These are phyloP conservation scores for Glaucomys volans DNA, from an alignment of 2,113 vertebrate species.

Conservation along the genomic window DNA sequence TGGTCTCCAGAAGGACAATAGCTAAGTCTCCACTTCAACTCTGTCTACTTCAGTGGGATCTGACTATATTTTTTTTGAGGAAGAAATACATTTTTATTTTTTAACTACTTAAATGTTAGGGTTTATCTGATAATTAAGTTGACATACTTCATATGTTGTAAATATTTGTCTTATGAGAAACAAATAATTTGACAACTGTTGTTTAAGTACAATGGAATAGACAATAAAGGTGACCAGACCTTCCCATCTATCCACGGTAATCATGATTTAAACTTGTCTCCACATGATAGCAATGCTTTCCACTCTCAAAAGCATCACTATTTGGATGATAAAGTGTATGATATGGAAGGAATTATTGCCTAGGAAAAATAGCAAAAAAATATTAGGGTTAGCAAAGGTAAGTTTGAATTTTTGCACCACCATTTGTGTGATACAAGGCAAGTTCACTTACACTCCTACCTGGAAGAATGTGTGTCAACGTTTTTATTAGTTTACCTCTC, in stretches of 20 bases:
- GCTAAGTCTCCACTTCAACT: no score
- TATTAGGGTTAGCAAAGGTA: not conserved
- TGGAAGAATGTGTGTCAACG: not conserved
- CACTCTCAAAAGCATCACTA: not conserved
- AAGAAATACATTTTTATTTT: not conserved
- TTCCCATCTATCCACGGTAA: not conserved
- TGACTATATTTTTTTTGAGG: not conserved
- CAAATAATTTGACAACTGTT: not conserved
- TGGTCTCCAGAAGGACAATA: not conserved
- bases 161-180: not conserved
- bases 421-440: not conserved
- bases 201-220: not conserved
- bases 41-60: not conserved
- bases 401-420: not conserved
- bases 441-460: not conserved
- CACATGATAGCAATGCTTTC: not conserved
- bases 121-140: not conserved
- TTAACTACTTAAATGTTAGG: not conserved
- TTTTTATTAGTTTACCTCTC: not conserved
- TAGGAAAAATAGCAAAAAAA: not conserved
- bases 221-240: not conserved
- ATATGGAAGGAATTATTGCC: not conserved
- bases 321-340: not conserved
- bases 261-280: not conserved
- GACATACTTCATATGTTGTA: not conserved